These are phyloP conservation scores for Ecliptopera silaceata DNA, from an alignment of 2,888 invertebrate genomes.

Conservation along the genomic window DNA sequence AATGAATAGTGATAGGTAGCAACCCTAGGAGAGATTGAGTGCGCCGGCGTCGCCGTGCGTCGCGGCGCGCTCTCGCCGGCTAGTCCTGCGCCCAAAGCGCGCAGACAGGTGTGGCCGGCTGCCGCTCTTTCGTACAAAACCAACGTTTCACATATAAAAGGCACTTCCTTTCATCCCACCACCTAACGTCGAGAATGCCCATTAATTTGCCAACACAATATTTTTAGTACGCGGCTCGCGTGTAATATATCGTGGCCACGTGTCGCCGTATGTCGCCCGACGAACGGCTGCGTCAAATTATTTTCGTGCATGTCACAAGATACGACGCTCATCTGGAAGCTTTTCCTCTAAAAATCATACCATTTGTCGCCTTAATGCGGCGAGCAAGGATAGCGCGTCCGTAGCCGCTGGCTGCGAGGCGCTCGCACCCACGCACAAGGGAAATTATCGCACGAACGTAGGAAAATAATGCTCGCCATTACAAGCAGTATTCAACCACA, in stretches of 20 bases:
- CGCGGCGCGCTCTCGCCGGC: slow-evolving; percentile 25
- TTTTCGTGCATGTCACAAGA: slow-evolving; percentile 83
- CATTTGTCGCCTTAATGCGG: slow-evolving; percentile 69
- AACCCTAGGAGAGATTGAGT: slow-evolving; percentile 50
- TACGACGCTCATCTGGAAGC: slow-evolving; percentile 80
- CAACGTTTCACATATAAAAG: slow-evolving; percentile 82
- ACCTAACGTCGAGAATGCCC: slow-evolving; percentile 82
- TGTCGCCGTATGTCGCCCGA: slow-evolving; percentile 81
- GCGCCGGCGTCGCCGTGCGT: slow-evolving; percentile 34
- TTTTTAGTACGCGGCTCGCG: slow-evolving; percentile 82
- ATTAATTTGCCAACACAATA: slow-evolving; percentile 84
- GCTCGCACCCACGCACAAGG: slow-evolving; percentile 26
- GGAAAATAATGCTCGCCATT: slow-evolving; percentile 28
- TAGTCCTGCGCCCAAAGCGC: slow-evolving; percentile 54
- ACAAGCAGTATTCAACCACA: slow-evolving; percentile 26
- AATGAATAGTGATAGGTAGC: slow-evolving; percentile 20
- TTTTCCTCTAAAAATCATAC: slow-evolving; percentile 80
- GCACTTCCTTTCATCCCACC: slow-evolving; percentile 82
- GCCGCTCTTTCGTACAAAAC: slow-evolving; percentile 81
- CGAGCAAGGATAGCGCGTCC: slow-evolving; percentile 62
- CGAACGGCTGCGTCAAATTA: slow-evolving; percentile 82
- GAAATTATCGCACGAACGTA: slow-evolving; percentile 20
- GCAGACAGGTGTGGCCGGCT: slow-evolving; percentile 80
- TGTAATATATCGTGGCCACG: slow-evolving; percentile 83
- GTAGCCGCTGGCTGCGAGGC: slow-evolving; percentile 45